These are phyloP conservation scores for Hemiscyllium ocellatum DNA, from an alignment of 2,113 vertebrate genomes.

Conservation along the genomic window DNA sequence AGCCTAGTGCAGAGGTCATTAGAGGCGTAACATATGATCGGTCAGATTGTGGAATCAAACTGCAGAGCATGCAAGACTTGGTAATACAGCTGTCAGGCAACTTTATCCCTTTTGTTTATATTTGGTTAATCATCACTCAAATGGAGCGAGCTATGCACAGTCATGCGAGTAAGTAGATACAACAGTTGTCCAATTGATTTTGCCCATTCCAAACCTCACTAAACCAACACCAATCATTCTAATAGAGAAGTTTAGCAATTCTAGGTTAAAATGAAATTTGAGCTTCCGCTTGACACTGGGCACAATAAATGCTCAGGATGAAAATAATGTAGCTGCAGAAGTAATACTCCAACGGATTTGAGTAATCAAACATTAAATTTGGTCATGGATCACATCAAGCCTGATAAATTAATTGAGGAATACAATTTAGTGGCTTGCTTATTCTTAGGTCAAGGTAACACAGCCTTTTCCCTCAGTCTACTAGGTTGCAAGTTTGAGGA, in stretches of 20 bases:
- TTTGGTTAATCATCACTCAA: conserved; percentile 19
- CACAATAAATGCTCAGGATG: neutral
- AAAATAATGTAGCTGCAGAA: neutral
- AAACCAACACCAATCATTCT: neutral
- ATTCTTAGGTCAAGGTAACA: neutral
- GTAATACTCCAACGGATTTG: neutral
- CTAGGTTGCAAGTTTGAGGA: neutral
- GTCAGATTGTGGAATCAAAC: neutral
- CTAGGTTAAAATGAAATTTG: neutral
- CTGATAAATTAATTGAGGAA: neutral
- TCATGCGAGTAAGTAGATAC: neutral
- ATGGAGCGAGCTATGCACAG: neutral
- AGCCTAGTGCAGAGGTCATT: neutral
- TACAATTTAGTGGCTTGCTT: neutral
- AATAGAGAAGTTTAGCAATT: neutral
- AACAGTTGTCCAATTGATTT: neutral
- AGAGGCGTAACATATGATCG: neutral
- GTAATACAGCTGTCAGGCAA: neutral
- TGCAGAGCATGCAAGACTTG: neutral
- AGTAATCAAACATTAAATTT: neutral
- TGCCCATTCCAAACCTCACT: neutral
- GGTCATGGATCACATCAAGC: no score
- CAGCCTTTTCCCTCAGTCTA: neutral
- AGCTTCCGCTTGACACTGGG: neutral
- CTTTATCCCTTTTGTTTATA: conserved; percentile 7